phyloP scores from a whole-genome alignment of 1,140 invertebrate species.

The Meloidogyne floridensis region DNA sequence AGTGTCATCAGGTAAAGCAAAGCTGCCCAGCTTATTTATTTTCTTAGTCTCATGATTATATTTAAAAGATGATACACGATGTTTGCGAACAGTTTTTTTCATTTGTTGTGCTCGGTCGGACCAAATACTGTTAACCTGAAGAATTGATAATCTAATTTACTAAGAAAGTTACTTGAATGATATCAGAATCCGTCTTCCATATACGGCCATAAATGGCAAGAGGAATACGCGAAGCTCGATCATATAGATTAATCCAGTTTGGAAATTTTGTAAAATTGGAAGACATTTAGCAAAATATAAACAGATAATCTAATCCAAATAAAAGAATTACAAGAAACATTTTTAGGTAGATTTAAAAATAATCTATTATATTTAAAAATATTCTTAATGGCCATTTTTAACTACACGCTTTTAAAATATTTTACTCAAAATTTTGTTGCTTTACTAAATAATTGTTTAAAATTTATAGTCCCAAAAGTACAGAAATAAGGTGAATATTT shows the following conservation, averaged over 20 bases:
- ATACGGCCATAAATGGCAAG: background rate
- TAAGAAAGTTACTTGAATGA: background rate
- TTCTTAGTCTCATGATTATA: slow-evolving; percentile 16
- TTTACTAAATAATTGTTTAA: too few species aligned
- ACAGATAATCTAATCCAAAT: too few species aligned
- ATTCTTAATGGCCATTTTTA: too few species aligned
- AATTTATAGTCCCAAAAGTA: too few species aligned
- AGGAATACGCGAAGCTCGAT: background rate
- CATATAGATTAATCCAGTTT: background rate
- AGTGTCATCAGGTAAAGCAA: slow-evolving; percentile 37
- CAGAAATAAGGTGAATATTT: too few species aligned
- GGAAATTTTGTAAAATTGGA: background rate
- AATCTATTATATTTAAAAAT: too few species aligned
- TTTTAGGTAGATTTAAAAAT: too few species aligned
- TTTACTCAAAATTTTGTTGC: too few species aligned
- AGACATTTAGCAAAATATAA: background rate
- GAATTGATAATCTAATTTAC: background rate
- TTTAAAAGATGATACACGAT: slow-evolving; percentile 37
- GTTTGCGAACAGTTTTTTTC: slow-evolving; percentile 47
- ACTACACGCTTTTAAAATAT: too few species aligned
- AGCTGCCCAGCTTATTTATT: slow-evolving; percentile 29
- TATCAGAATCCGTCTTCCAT: background rate
- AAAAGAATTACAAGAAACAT: too few species aligned
- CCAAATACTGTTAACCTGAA: slow-evolving; percentile 50
- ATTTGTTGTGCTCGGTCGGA: slow-evolving; percentile 46